Conservation (phyloP, 30 jellyfish, hydroid and myxozoan species). For the Aurelia aurita complex sp. Pacific region DNA sequence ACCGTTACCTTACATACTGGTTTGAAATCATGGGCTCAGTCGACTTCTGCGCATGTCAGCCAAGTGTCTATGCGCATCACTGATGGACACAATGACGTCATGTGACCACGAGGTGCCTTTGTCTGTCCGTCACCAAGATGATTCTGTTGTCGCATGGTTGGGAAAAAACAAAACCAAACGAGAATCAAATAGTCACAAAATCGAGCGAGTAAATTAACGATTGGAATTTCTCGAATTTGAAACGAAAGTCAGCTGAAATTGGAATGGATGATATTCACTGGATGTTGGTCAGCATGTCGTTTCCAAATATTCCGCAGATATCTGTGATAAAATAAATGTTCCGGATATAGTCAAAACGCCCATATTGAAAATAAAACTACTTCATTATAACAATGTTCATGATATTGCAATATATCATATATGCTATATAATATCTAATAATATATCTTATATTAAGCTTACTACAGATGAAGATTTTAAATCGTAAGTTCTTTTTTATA, state of each 20-base stretch:
- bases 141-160: slow-evolving; percentile 42
- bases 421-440: no score
- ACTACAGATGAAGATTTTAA: no score
- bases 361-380: no score
- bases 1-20: slow-evolving; percentile 37
- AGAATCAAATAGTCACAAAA: slow-evolving; percentile 21
- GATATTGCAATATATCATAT: no score
- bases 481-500: no score
- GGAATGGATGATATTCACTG: slow-evolving; percentile 20
- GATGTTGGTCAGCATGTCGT: no score
- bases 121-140: slow-evolving; percentile 50
- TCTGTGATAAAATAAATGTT: slow-evolving; percentile 3
- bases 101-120: slow-evolving; percentile 44
- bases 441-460: no score
- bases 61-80: slow-evolving; percentile 39
- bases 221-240: slow-evolving; percentile 26
- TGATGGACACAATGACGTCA: slow-evolving; percentile 17
- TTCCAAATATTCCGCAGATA: neutral
- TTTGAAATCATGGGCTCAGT: slow-evolving; percentile 4
- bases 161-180: slow-evolving; percentile 51
- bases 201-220: slow-evolving; percentile 13
- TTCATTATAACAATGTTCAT: no score
- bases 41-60: slow-evolving; percentile 30
- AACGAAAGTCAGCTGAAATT: slow-evolving; percentile 23
- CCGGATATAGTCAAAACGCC: slow-evolving; percentile 3